phyloP scores from a whole-genome alignment of 1,140 invertebrate genomes.

The Gonatopus flavifemur region DNA sequence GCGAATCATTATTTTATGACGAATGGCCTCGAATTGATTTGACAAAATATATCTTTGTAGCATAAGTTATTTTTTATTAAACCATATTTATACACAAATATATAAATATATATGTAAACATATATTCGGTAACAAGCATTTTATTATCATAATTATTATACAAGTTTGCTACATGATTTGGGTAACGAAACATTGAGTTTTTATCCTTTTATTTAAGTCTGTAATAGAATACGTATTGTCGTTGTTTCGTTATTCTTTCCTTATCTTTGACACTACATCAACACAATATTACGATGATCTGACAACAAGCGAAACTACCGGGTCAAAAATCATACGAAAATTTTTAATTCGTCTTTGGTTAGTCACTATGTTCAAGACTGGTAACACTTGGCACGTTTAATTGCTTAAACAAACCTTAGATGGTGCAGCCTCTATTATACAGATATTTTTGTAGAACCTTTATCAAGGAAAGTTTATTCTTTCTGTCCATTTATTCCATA shows the following conservation, averaged over 20 bases:
- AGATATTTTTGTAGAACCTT: constrained; percentile 52
- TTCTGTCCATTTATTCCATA: constrained; percentile 42
- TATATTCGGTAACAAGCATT: constrained; percentile 17
- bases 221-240: background rate
- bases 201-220: background rate
- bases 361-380: constrained; percentile 38
- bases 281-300: background rate
- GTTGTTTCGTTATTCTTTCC: background rate
- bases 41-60: too few species aligned
- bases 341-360: constrained; percentile 30
- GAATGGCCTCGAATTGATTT: too few species aligned
- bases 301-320: constrained; percentile 3
- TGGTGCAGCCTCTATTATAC: constrained; percentile 44
- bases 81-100: constrained; percentile 29
- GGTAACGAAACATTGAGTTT: background rate
- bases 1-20: too few species aligned
- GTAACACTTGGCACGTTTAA: constrained; percentile 30
- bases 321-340: constrained; percentile 14
- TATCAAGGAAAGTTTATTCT: constrained; percentile 45
- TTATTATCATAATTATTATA: constrained; percentile 14
- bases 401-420: constrained; percentile 29
- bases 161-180: background rate
- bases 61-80: constrained; percentile 38
- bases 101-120: too few species aligned
- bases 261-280: constrained; percentile 4